Conservation (phyloP, 2,113 vertebrate species). For the Cisticola juncidis region DNA sequence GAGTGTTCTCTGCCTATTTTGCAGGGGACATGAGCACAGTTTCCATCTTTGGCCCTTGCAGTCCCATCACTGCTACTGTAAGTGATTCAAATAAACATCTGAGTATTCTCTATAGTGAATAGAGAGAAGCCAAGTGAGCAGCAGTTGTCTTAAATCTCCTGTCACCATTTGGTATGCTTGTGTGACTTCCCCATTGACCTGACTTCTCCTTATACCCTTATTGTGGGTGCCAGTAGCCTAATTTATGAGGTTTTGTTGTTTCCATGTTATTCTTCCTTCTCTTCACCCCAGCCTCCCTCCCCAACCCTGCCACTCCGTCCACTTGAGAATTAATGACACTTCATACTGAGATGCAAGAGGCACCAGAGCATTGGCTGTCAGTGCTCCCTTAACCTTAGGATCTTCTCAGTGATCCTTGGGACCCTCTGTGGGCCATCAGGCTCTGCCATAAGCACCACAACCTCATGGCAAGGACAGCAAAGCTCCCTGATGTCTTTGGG, state of each 20-base stretch:
- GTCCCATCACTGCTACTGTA: background rate
- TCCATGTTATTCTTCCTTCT: background rate
- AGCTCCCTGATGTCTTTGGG: background rate
- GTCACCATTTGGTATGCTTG: background rate
- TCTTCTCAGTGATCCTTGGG: background rate
- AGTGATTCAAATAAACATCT: background rate
- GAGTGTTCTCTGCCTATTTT: background rate
- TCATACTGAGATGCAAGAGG: background rate
- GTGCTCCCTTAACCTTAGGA: background rate
- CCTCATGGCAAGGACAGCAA: background rate
- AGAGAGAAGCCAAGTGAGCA: background rate
- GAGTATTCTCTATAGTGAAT: background rate
- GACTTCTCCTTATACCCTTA: background rate
- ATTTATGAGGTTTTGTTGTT: background rate
- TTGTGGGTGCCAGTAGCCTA: background rate
- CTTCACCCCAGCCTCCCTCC: background rate
- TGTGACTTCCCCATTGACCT: background rate
- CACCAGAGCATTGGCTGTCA: rapidly evolving
- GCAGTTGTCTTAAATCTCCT: background rate
- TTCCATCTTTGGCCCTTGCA: background rate
- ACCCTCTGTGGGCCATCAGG: background rate
- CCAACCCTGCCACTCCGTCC: background rate
- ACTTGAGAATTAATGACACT: background rate
- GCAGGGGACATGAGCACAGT: rapidly evolving
- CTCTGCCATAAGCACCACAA: rapidly evolving